Evolutionary conservation across 2,113 vertebrate genomes (phyloP).

Genomic region (Charina bottae): DNA sequence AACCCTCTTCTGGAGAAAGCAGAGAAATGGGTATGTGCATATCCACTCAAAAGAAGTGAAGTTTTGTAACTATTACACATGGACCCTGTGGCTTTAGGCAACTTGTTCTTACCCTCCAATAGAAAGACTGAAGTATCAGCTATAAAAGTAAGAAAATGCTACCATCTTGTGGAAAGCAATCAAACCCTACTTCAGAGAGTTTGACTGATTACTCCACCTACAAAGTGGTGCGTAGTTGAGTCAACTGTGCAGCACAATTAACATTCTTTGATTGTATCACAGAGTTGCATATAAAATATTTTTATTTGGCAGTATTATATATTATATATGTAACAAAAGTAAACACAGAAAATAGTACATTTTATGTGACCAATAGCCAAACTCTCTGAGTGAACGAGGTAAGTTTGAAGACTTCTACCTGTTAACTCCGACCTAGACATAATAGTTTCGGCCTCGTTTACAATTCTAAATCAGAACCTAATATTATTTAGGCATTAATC

Average conservation of each 20-base stretch:
- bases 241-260: neutral
- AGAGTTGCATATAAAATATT: slow-evolving; percentile 19
- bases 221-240: too few relatives aligned
- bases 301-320: slow-evolving; percentile 4
- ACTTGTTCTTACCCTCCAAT: too few relatives aligned
- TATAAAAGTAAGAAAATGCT: neutral
- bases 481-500: neutral
- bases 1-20: neutral
- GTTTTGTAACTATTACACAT: neutral
- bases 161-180: slow-evolving; percentile 23
- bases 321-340: neutral
- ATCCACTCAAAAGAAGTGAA: neutral
- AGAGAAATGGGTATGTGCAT: neutral
- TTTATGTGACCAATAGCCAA: neutral
- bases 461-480: neutral
- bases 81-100: neutral
- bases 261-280: neutral
- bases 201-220: neutral
- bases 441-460: neutral
- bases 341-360: neutral
- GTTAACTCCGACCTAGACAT: neutral
- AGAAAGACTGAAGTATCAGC: neutral
- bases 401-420: neutral
- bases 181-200: too few relatives aligned
- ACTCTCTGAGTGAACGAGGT: neutral